Evolutionary conservation across 1,140 invertebrate genomes (phyloP), one percentile per base, ranked within the genome.

Genomic region (Conopomorpha cramerella): DNA sequence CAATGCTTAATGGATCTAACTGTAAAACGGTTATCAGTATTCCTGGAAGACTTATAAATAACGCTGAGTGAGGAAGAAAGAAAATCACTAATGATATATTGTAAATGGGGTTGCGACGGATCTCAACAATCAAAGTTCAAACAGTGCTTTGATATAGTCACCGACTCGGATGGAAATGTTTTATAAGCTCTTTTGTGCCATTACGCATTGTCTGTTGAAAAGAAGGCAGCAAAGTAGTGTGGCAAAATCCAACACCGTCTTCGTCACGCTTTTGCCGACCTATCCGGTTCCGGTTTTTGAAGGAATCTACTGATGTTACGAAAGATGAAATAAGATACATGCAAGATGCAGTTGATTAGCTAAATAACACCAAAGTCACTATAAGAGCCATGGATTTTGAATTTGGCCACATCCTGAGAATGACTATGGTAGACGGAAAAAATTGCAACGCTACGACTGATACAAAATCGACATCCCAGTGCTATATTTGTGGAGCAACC

Each of bases 361-460:
- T 23, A 23, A 23, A 23, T 23, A 19, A 26, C n/a, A 38, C 19
- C 16, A n/a, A 30, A 11, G 15, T 2, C 14, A 30, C 1, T 4
- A 11, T 19, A 30, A n/a, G 8, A 16, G 16, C 11, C 17, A 17
- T 12, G 12, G 14, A 19, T 12, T 17, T 23, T 18, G 26, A 34
- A 34, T 10, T 28, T 13, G 14, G 16, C 29, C 35, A 36, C 12
- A 17, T 6, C n/a, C 12, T 36, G 8, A 16, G 19, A 27, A 28
- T 37, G 37, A 61, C 59, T 16, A 73, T 65, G 61, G 46, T 68
- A 7, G 63, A 66, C 33, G 57, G 39, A 18, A 72, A 68, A 37
- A 49, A 64, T 6, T 58, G 51, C 23, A 57, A 64, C 42, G 53
- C 55, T 3, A 43, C 53, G 4, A 57, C 55, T 8, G 30, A 46